A percentile compares a stretch with the other conserved stretches of the same genome.
Evolutionary conservation across 2,113 vertebrate genomes (phyloP).

Genomic region (Axis porcinus): DNA sequence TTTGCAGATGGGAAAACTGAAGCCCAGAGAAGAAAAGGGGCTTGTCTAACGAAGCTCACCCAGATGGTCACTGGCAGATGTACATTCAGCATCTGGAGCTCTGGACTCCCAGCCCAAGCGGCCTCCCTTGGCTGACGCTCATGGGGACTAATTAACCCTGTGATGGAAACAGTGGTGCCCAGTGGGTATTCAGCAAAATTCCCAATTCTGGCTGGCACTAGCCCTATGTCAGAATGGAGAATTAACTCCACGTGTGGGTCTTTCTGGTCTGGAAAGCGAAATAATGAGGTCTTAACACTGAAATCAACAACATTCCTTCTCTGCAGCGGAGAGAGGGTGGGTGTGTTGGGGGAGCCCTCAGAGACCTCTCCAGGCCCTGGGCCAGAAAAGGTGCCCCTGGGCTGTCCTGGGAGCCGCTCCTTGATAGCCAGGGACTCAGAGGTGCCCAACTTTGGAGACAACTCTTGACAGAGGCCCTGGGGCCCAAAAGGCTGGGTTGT

Average conservation of each 20-base stretch:
- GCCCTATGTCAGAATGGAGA: slow-evolving; percentile 6
- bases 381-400: background rate
- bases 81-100: background rate
- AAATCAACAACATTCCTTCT: slow-evolving; percentile 6
- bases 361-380: background rate
- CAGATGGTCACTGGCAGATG: background rate
- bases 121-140: slow-evolving; percentile 8
- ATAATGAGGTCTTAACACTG: slow-evolving; percentile 46
- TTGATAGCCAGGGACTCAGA: background rate
- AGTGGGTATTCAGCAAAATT: slow-evolving; percentile 32
- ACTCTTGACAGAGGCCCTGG: background rate
- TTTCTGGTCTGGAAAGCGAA: slow-evolving; percentile 17
- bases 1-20: slow-evolving; percentile 53
- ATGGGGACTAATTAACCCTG: slow-evolving; percentile 59
- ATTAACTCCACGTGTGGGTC: slow-evolving; percentile 22
- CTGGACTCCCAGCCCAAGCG: background rate
- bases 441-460: background rate
- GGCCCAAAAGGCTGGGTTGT: background rate
- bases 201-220: background rate
- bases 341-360: background rate
- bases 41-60: background rate
- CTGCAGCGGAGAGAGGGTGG: background rate
- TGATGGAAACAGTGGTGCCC: slow-evolving; percentile 43
- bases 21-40: background rate
- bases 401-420: background rate